Evolutionary conservation across 2,797 vertebrate species (phyloP), one percentile per base, ranked within the genome.

Genomic region (Syngnathus acus): DNA sequence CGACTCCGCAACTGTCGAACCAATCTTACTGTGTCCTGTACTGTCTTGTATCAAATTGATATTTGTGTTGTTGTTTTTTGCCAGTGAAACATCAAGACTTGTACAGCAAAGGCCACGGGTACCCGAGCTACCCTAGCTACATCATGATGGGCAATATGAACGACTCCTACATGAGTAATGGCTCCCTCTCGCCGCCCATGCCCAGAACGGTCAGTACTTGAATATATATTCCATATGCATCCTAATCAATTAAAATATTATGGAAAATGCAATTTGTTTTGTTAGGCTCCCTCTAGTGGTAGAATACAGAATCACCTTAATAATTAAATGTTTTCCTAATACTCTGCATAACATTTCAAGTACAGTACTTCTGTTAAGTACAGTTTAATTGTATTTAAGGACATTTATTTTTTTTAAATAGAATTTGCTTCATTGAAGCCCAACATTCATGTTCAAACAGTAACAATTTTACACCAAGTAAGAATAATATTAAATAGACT

Each of bases 81-180:
- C 45, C 82, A 98, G 93, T 92, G 76, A 99, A 99, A 78, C 94
- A 91, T 82, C 93, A 95, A 78, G 93, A 95, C 82, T 82, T 94
- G 79, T 98, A 98, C 88, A 92, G 84, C 89, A 99, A 99, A 91
- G 93, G 93, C 74, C 95, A 94, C 73, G 90, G 92, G 0, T 99
- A 98, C 87, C 75, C 93, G 0, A 91, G 93, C 75, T 99, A 99
- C 81, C 95, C 96, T 23, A 93, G 95, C 80, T 99, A 98, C 90
- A 95, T 98, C 89, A 98, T 99, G 97, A 98, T 99, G 95, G 94
- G 93, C 90, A 98, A 96, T 90, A 95, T 99, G 94, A 97, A 92
- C 60, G 97, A 99, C 89, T 93, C 94, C 13, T 99, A 98, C 90
- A 97, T 98, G 94, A 95, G 91, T 87, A 99, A 98, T 68, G 94